Base-by-base conservation (phyloP, 2,113 vertebrate genomes). In the Potamarius usumacintae region DNA sequence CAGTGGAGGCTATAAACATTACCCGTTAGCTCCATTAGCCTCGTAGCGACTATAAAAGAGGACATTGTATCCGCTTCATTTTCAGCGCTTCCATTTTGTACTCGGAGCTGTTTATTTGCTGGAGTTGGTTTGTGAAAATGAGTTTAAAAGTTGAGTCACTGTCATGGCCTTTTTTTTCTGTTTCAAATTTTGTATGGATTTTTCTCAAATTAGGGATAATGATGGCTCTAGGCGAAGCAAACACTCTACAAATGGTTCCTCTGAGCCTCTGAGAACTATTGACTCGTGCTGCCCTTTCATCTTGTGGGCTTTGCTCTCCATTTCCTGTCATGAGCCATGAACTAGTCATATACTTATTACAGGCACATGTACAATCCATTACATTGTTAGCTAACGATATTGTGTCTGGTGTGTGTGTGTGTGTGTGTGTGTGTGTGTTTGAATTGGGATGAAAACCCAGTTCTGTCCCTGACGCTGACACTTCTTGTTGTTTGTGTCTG, bases 191-290 rank as follows among this genome's bases (percentile, higher is more conserved):
- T 30, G 63, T 74, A 88, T 86, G 18, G 89, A 88, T 90, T 88
- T 86, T 30, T 34, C 11, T 5, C 74, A 86, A 90, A 86, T 83
- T 55, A 79, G 86, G 81, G 74, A 81, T 90, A 90, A 90, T 88
- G 87, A 88, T 83, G 71, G 72, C 85, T 80, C 72, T 20, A 84
- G 87, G 42, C 58, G 58, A 77, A 69, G 55, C 57, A 42, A 80
- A 52, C 79, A 74, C 87, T 90, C 85, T 84, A 84, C 82, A 80
- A 80, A 88, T 72, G 84, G 57, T 79, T 84, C 48, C 84, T 88
- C 60, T 76, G 81, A 76, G 55, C 48, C 84, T 88, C 60, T 67
- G 81, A 76, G 55, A 84, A 88, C 82, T 80, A 86, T 88, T 15
- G 87, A 86, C 85, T 90, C 17, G 11, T 34, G 82, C 82, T 55